A percentile compares a stretch with the other conserved stretches of the same genome.
phyloP scores from a whole-genome alignment of 2,113 vertebrate species.

The Anhinga rufa region DNA sequence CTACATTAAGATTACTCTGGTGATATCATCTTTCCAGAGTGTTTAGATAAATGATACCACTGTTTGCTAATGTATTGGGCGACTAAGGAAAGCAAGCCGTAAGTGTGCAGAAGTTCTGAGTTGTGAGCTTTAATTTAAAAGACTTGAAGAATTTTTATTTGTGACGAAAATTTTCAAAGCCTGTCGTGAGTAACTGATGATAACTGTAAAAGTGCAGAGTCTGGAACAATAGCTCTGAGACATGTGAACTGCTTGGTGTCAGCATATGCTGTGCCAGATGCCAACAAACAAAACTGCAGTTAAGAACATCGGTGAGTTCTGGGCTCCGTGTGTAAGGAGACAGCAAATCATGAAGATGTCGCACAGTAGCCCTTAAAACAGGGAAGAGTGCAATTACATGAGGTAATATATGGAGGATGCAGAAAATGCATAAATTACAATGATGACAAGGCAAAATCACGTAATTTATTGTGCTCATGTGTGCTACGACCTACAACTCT shows the following conservation, averaged over 20 bases:
- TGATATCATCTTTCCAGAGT: neutral
- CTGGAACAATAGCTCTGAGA: conserved; percentile 23
- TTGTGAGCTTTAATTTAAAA: neutral
- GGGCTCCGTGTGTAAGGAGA: neutral
- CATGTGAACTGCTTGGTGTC: neutral
- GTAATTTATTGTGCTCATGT: neutral
- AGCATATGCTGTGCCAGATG: conserved; percentile 20
- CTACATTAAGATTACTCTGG: neutral
- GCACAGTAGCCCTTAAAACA: neutral
- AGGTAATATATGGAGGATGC: neutral
- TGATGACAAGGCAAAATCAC: neutral
- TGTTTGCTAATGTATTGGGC: neutral
- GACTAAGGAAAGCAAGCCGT: neutral
- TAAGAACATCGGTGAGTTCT: neutral
- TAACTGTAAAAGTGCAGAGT: neutral
- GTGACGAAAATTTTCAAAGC: neutral
- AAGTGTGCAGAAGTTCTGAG: neutral
- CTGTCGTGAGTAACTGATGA: neutral
- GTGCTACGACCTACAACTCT: neutral
- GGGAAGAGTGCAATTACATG: neutral
- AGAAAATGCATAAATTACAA: neutral
- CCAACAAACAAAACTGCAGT: neutral
- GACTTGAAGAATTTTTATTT: neutral
- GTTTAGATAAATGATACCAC: neutral
- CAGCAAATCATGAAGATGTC: neutral